Percentiles rank a stretch among this genome's conserved stretches.
Evolutionary conservation across 2,797 vertebrate genomes (phyloP).

Genomic region (Hoplostethus mediterraneus): DNA sequence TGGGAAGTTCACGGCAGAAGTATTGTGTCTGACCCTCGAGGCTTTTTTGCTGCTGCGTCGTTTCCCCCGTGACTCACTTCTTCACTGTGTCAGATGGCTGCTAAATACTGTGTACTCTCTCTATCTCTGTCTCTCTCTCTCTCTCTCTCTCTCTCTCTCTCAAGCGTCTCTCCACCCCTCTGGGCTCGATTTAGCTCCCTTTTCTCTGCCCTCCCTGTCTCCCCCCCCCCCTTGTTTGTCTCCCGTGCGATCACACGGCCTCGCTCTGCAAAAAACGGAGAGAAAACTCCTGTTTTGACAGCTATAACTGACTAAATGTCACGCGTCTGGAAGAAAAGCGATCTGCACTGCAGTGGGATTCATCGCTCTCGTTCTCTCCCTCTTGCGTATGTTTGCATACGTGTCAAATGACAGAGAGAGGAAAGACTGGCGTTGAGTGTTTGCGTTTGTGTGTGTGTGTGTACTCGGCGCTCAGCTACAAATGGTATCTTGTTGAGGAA

Average conservation of each 20-base stretch:
- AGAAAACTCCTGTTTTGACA: constrained; percentile 79
- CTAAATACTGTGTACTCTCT: constrained; percentile 11
- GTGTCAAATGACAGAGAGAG: not conserved
- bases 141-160: constrained; percentile 22
- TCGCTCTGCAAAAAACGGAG: constrained; percentile 52
- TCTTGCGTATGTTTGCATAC: constrained; percentile 14
- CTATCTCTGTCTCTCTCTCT: constrained; percentile 7
- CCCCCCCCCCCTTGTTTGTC: constrained; percentile 38
- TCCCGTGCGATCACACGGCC: constrained; percentile 51
- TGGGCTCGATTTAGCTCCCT: constrained; percentile 21
- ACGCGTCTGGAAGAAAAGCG: constrained; percentile 59
- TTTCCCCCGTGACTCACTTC: not conserved
- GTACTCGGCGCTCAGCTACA: constrained; percentile 38
- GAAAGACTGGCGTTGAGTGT: constrained; percentile 20
- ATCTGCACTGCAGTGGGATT: constrained; percentile 49
- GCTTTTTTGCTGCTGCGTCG: not conserved
- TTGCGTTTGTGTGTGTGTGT: constrained; percentile 20
- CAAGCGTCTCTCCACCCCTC: constrained; percentile 24
- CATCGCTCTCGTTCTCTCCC: constrained; percentile 27
- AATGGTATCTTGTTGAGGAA: constrained; percentile 46
- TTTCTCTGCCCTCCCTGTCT: constrained; percentile 5
- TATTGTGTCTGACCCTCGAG: not conserved
- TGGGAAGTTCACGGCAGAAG: constrained; percentile 19
- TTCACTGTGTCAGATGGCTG: not conserved
- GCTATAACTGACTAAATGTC: constrained; percentile 77